Evolutionary conservation across 2,113 vertebrate species (phyloP).

Genomic region (Mustela nigripes): DNA sequence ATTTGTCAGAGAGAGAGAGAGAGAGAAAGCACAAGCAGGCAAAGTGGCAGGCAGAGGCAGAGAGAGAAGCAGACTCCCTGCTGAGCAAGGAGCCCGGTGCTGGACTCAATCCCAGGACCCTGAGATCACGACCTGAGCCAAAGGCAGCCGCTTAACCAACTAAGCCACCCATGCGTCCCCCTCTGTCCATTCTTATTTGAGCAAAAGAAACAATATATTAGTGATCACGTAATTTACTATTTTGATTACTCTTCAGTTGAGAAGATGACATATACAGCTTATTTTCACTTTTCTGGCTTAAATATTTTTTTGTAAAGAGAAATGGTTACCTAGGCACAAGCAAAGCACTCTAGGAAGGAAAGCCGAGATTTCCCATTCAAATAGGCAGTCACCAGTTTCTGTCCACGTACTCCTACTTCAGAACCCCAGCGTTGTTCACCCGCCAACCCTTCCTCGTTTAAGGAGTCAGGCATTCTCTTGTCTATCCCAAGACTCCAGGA

Average conservation of each 20-base stretch:
- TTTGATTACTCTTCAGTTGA: constrained; percentile 38
- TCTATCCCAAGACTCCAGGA: background rate
- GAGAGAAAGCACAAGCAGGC: too few relatives aligned
- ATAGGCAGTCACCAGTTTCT: background rate
- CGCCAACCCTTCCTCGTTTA: background rate
- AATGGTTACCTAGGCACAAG: constrained; percentile 24
- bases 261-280: constrained; percentile 11
- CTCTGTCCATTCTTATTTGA: background rate
- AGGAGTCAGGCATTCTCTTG: background rate
- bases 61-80: too few relatives aligned
- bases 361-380: background rate
- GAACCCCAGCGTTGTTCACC: background rate
- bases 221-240: background rate
- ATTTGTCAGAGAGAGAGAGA: too few relatives aligned
- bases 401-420: fast-evolving
- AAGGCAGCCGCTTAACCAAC: too few relatives aligned
- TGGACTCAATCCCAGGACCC: too few relatives aligned
- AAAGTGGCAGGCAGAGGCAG: too few relatives aligned
- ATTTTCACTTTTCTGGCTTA: constrained; percentile 62
- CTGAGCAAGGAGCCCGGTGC: too few relatives aligned
- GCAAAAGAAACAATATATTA: background rate
- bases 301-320: constrained; percentile 46
- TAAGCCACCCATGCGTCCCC: too few relatives aligned
- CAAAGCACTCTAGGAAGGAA: background rate
- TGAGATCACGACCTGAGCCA: too few relatives aligned